A percentile compares a stretch with the other conserved stretches of the same genome.
Evolutionary conservation across 2,113 vertebrate genomes (phyloP).

Genomic region (Danionella cerebrum): DNA sequence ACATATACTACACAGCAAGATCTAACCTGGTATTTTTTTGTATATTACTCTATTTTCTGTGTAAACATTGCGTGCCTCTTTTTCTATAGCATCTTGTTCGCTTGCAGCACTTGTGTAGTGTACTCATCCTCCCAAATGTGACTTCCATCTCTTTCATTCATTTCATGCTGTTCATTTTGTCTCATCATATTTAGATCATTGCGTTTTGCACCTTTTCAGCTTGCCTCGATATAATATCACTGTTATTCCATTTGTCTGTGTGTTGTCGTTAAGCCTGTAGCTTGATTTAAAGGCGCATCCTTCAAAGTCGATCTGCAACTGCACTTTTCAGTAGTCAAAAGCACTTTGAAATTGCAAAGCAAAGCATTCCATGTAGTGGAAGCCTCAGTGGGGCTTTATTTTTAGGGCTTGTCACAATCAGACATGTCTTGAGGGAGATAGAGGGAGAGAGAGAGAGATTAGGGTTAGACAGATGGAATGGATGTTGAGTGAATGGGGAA

Average conservation of each 20-base stretch:
- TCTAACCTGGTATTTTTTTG: slow-evolving; percentile 81
- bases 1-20: slow-evolving; percentile 90
- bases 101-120: slow-evolving; percentile 1
- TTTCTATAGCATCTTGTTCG: slow-evolving; percentile 8
- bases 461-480: not conserved
- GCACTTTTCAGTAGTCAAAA: slow-evolving; percentile 9
- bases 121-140: not conserved
- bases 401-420: slow-evolving; percentile 9
- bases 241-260: not conserved
- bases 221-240: not conserved
- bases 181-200: not conserved
- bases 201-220: not conserved
- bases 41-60: slow-evolving; percentile 38
- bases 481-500: not conserved
- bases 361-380: slow-evolving; percentile 3
- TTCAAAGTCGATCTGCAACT: not conserved
- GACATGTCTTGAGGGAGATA: not conserved
- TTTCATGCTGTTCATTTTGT: not conserved
- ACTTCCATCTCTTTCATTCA: not conserved
- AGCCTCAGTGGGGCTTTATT: slow-evolving; percentile 15
- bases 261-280: not conserved
- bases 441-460: not conserved
- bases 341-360: slow-evolving; percentile 20
- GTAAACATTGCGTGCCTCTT: not conserved
- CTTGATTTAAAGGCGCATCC: not conserved